Conservation (phyloP, 2,888 invertebrate genomes). For the Limnephilus rhombicus region DNA sequence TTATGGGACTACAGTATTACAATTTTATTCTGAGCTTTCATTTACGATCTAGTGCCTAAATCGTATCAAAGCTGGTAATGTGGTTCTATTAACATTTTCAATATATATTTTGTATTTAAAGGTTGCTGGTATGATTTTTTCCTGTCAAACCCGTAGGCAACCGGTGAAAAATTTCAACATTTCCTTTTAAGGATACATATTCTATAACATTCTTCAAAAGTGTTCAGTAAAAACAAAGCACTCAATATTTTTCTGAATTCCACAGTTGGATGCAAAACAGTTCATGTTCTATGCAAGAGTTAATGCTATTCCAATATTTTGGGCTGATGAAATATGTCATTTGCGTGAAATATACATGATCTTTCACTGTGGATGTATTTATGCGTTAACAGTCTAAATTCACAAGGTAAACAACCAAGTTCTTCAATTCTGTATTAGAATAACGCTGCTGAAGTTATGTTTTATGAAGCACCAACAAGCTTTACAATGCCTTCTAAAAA, state of each 20-base stretch:
- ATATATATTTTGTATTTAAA: too few species aligned
- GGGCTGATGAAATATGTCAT: neutral
- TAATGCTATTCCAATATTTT: neutral
- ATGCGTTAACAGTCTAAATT: neutral
- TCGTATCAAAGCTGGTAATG: too few species aligned
- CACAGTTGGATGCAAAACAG: neutral
- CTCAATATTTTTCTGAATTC: neutral
- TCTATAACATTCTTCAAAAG: too few species aligned
- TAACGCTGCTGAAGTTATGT: neutral
- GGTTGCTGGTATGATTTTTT: too few species aligned
- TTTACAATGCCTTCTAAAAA: neutral
- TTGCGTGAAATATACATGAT: neutral
- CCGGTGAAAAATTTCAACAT: too few species aligned
- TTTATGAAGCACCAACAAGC: neutral
- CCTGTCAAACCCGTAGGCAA: too few species aligned
- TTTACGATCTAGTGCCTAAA: too few species aligned
- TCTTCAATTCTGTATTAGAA: neutral
- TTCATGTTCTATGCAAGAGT: neutral
- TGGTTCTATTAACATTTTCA: too few species aligned
- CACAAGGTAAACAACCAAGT: neutral
- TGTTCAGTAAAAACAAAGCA: neutral
- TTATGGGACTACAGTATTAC: too few species aligned
- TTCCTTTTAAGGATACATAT: too few species aligned
- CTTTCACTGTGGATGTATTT: neutral
- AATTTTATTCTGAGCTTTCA: too few species aligned